Base-by-base conservation (phyloP, 2,888 invertebrate species). In the Dusona sp. region DNA sequence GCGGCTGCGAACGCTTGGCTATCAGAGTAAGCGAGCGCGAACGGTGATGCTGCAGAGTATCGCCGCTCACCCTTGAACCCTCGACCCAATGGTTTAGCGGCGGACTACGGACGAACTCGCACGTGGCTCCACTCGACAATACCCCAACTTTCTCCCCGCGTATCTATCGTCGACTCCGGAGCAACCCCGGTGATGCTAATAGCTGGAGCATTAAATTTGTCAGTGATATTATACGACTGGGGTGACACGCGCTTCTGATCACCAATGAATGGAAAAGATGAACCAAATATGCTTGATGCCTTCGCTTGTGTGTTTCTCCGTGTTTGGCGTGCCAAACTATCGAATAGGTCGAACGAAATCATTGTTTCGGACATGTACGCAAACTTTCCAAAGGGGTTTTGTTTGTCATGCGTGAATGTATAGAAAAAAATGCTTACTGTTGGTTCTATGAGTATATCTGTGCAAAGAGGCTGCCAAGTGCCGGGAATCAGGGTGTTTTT, bases 121-220 rank as follows among this genome's bases (percentile, higher is more conserved):
- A 89, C 89, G 89, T 89, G 89, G 86, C 88, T 85, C 89, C 88
- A 88, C 88, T 89, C 79, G 87, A 89, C 87, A 87, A 89, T 88
- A 57, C 64, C 79, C 79, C 51, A 67, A 70, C 45, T 36, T 61
- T 42, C 36, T 42, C 70, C 25, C 74, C 61, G 6, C 42, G n/a
- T 51, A 29, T 74, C 68, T 65, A 38, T 77, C 78, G 57, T 54
- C 67, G 72, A 81, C 57, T 70, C 42, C 38, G 57, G 29, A 78
- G 38, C 79, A 78, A 80, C 91, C 92, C 92, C 91, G 92, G 91
- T 92, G 78, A 82, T 65, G 91, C 92, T 94, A 94, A 94, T 94
- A 94, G 93, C 90, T 90, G 89, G 42, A 88, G 91, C 92, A 94
- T 94, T 93, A 92, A 94, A 93, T 93, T 93, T 92, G 93, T 93